Evolutionary conservation across 1,140 invertebrate genomes (phyloP), one percentile per base, ranked within the genome.

Genomic region (Charaxes varanes): DNA sequence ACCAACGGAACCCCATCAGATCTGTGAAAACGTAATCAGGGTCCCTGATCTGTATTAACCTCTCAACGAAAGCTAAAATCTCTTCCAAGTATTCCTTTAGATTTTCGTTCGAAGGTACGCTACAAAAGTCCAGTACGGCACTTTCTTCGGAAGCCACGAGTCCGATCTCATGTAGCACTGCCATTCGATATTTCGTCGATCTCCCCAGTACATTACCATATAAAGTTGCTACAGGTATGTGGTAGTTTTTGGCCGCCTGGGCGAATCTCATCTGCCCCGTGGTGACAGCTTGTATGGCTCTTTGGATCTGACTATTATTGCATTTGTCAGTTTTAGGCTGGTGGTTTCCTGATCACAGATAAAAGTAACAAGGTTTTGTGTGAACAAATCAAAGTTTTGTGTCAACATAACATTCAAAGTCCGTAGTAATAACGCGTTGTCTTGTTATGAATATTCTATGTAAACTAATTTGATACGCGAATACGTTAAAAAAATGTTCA

Each of bases 181-280:
- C 87, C 91, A 92, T 92, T 23, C 91, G 78, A n/a, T n/a, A n/a
- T n/a, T n/a, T n/a, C 77, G 91, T 91, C 5, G 90, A 90, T 78
- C 92, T 93, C 6, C 91, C 91, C 33, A 93, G 79, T 59, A 93
- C 92, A 70, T 92, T 93, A 82, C 92, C 91, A 80, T 92, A 93
- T 7, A 93, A 85, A 2, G 91, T 93, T 10, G 91, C 91, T 74
- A 92, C 92, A 0, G 91, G 91, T 65, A 93, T 92, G 35, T 89
- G 88, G 74, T 88, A 93, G 43, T 87, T 85, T 2, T 88, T 86
- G 1, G 90, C 88, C 0, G 91, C 91, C 64, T 92, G 90, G 4
- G 91, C 92, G 76, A 93, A 93, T 24, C 90, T 88, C 90, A 93
- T 91, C 68, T 87, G 87, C 72, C 92, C 91, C 8, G 87, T 90